Percentiles rank a stretch among this genome's conserved stretches.
Evolutionary conservation across 35 echinoderm and acorn worm genomes (phyloP).

Genomic region (Eucidaris tribuloides): DNA sequence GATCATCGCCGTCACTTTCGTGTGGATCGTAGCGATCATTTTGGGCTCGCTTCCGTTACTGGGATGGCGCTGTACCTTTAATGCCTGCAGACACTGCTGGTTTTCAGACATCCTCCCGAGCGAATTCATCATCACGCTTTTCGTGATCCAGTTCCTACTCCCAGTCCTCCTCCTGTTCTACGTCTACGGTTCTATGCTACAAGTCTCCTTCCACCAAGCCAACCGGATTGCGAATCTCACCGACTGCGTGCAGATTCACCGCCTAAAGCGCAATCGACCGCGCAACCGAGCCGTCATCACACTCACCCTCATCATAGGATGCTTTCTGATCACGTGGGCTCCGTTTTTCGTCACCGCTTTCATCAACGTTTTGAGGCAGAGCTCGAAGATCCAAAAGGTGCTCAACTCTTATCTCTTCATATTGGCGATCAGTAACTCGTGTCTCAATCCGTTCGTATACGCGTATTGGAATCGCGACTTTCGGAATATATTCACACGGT

Average conservation of each 20-base stretch:
- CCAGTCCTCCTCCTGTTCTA: constrained; percentile 28
- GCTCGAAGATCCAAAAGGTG: not conserved
- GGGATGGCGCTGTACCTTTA: constrained; percentile 21
- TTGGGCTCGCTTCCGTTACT: constrained; percentile 35
- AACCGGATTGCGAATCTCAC: constrained; percentile 31
- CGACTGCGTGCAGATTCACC: not conserved
- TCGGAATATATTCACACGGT: constrained; percentile 37
- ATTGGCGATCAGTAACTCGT: constrained; percentile 54
- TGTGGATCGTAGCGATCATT: constrained; percentile 28
- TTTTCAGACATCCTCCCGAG: constrained; percentile 6
- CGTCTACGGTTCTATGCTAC: constrained; percentile 42
- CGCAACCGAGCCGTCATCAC: constrained; percentile 43
- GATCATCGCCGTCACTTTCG: not conserved
- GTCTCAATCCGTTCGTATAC: constrained; percentile 56
- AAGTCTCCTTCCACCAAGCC: constrained; percentile 40
- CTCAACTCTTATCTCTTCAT: constrained; percentile 32
- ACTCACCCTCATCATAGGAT: constrained; percentile 49
- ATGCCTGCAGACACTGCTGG: constrained; percentile 23
- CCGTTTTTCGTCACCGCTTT: constrained; percentile 47
- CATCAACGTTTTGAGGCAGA: not conserved
- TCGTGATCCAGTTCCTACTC: constrained; percentile 27
- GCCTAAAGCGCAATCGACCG: not conserved
- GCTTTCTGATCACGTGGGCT: constrained; percentile 59
- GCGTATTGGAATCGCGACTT: constrained; percentile 60
- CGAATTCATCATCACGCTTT: constrained; percentile 32